Percentiles rank a stretch among this genome's conserved stretches.
Evolutionary conservation across 2,113 vertebrate genomes (phyloP).

Genomic region (Opisthocomus hoazin): DNA sequence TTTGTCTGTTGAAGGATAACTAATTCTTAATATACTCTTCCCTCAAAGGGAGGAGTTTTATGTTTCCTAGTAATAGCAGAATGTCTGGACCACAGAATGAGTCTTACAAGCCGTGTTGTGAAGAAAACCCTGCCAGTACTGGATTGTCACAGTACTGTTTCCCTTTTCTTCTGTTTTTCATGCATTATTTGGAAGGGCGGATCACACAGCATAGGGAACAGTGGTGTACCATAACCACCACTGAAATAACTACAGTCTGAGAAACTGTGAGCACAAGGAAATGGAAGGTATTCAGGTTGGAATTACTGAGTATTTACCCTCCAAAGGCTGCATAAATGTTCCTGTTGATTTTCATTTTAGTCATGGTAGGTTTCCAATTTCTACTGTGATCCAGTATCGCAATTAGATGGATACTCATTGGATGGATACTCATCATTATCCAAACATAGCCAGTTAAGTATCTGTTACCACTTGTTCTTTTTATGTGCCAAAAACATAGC

Average conservation of each 20-base stretch:
- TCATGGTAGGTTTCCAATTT: neutral
- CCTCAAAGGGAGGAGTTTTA: neutral
- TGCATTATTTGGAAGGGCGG: neutral
- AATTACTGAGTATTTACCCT: neutral
- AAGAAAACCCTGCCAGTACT: neutral
- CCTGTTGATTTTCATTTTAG: neutral
- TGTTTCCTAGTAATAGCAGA: neutral
- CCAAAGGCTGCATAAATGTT: neutral
- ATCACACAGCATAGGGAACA: constrained; percentile 1
- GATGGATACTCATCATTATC: no score
- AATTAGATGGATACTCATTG: neutral
- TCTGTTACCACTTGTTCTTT: neutral
- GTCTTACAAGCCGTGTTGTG: neutral
- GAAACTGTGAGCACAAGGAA: neutral
- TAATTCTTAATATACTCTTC: neutral
- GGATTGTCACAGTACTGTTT: neutral
- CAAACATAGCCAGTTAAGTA: neutral
- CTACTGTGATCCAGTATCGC: neutral
- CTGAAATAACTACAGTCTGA: neutral
- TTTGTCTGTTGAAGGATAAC: neutral
- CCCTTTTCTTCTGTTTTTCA: constrained; percentile 1
- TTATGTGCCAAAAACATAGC: neutral
- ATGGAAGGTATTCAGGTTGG: neutral
- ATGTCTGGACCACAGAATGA: constrained; percentile 45
- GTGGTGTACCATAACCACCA: neutral